Conservation (phyloP, 1,140 invertebrate genomes). For the Zaprionus tsacasi region DNA sequence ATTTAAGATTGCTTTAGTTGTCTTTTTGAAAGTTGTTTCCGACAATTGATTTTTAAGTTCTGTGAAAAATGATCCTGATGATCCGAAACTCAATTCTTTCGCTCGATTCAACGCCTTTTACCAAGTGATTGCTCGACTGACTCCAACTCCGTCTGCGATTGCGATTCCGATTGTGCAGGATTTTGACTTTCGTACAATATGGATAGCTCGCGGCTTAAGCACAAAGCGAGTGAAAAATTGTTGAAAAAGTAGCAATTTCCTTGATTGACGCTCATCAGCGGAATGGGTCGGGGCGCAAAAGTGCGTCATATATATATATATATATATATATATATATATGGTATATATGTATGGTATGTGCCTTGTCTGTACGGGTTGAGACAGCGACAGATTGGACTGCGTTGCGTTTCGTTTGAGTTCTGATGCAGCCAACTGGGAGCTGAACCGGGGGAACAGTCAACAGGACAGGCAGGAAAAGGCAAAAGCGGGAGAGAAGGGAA, state of each 20-base stretch:
- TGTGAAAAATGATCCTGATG: conserved; percentile 4
- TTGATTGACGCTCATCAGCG: conserved; percentile 78
- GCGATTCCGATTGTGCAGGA: conserved; percentile 5
- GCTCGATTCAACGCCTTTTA: conserved; percentile 7
- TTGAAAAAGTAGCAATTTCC: conserved; percentile 79
- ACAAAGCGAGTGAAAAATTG: conserved; percentile 74
- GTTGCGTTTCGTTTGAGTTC: conserved; percentile 29
- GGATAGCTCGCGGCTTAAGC: conserved; percentile 40
- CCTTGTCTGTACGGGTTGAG: conserved; percentile 11
- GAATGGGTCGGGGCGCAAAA: conserved; percentile 6
- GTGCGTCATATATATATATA: background rate
- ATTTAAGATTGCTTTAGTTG: background rate
- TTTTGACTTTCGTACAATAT: conserved; percentile 38
- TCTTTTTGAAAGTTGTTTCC: background rate
- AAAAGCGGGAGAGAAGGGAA: background rate
- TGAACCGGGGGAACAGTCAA: background rate
- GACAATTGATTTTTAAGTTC: conserved; percentile 1
- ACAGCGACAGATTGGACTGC: conserved; percentile 28
- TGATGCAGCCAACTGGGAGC: conserved; percentile 33
- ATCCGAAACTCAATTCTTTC: conserved; percentile 15
- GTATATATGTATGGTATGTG: background rate
- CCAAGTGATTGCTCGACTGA: conserved; percentile 16
- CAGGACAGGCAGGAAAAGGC: conserved; percentile 3
- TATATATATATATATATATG: background rate
- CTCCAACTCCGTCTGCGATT: background rate